These are phyloP conservation scores for Chironomus striatipennis DNA, from an alignment of 1,140 invertebrate genomes.

Conservation along the genomic window DNA sequence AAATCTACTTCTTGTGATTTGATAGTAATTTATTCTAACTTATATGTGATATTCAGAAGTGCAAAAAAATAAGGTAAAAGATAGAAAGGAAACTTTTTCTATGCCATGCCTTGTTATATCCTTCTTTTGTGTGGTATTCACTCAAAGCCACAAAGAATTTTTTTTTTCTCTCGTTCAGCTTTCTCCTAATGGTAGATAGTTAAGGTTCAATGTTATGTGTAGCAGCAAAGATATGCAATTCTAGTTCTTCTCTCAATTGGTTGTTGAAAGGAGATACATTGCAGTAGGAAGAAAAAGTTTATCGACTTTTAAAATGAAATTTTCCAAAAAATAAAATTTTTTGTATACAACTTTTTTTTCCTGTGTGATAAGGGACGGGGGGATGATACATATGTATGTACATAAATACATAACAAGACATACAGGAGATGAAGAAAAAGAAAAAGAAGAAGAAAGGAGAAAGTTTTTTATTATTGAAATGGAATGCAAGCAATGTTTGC, in stretches of 20 bases:
- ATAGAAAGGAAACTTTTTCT: no score
- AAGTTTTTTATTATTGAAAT: conserved; percentile 10
- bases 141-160: conserved; percentile 5
- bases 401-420: no score
- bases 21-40: background rate
- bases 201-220: no score
- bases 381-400: no score
- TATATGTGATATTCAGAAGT: background rate
- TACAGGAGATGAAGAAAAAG: no score
- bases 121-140: background rate
- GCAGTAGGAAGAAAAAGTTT: conserved; percentile 2
- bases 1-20: conserved; percentile 9
- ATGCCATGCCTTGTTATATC: background rate
- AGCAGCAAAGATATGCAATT: background rate
- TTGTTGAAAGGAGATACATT: conserved; percentile 8
- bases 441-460: background rate
- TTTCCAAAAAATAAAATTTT: background rate
- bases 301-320: conserved; percentile 4
- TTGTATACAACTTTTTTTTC: no score
- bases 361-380: no score
- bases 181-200: no score
- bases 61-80: no score
- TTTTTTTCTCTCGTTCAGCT: background rate
- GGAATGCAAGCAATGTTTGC: conserved; percentile 11
- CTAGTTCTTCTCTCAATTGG: background rate